Base-by-base conservation (phyloP, 2,797 vertebrate genomes). In the Yasuhikotakia modesta region DNA sequence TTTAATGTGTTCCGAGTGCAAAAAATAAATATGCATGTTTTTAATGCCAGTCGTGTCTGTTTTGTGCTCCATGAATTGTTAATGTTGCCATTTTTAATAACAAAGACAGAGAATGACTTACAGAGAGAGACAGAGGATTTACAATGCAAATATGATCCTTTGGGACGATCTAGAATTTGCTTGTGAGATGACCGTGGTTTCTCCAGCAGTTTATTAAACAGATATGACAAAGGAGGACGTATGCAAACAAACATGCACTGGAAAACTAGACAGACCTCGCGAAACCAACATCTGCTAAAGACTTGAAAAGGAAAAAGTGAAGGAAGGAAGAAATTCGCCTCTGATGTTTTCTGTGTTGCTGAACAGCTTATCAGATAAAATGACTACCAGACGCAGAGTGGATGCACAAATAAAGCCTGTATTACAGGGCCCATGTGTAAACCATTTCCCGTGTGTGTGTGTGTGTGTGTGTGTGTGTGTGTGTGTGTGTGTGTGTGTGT, bases 21-120 rank as follows among this genome's bases (percentile, higher is more conserved):
- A 92, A 93, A 93, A 92, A 63, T 94, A 94, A 94, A 92, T 92
- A 91, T 93, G 93, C 93, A 94, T 94, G 93, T 94, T 93, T 94
- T 89, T 89, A 91, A 93, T 75, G 30, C 55, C 70, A 86, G 64
- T 52, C 48, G 27, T 75, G 52, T 74, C 82, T 63, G 6, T 82
- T 86, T 64, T 69, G 84, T 84, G 53, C 45, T 75, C 21, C 19
- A 17, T 32, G 53, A n/a, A 27, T 61, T 71, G 53, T 70, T 35
- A 58, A 39, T 45, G 27, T 45, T 57, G 71, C 55, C 22, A n/a
- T 43, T 46, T 72, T 71, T 70, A 80, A 78, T 67, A 46, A 48
- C 12, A 17, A 75, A 45, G 65, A 63, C 61, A 30, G 14, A 22
- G 8, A 73, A 19, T 19, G 2, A 64, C 53, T 65, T 66, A 19